These are phyloP conservation scores for Campoletis raptor DNA, from an alignment of 2,888 invertebrate genomes.

Conservation along the genomic window DNA sequence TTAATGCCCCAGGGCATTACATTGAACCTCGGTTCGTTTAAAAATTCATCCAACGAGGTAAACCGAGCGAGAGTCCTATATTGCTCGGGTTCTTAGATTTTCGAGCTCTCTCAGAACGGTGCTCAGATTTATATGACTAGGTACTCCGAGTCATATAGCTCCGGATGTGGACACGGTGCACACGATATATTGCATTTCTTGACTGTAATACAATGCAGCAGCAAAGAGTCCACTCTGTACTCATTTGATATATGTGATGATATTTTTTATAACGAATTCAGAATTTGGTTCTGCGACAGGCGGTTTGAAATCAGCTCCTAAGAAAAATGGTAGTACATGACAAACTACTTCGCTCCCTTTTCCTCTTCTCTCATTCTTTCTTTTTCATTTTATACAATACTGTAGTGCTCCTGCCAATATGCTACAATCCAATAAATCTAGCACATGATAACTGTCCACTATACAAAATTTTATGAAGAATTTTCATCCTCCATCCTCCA, in stretches of 20 bases:
- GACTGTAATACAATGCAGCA: constrained; percentile 31
- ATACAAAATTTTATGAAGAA: not conserved
- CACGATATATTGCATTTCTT: constrained; percentile 42
- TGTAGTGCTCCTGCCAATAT: not conserved
- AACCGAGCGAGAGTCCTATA: constrained; percentile 9
- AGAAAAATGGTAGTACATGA: constrained; percentile 61
- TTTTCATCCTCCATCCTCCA: not conserved
- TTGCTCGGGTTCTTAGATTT: constrained; percentile 32
- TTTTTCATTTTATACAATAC: not conserved
- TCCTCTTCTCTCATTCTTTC: constrained; percentile 18
- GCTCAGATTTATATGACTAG: constrained; percentile 28
- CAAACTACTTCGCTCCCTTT: constrained; percentile 55
- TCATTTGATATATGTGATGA: not conserved
- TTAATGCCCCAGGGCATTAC: constrained; percentile 40
- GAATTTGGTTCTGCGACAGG: not conserved
- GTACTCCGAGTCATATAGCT: not conserved
- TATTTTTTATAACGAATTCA: not conserved
- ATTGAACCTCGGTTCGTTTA: constrained; percentile 48
- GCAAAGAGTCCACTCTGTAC: constrained; percentile 6
- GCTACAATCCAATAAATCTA: not conserved
- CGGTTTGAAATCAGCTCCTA: constrained; percentile 7
- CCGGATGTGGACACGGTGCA: constrained; percentile 36
- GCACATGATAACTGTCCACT: not conserved
- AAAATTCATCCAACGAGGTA: constrained; percentile 54
- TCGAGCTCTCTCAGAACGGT: constrained; percentile 18